Evolutionary conservation across 2,888 invertebrate genomes (phyloP), one percentile per base, ranked within the genome.

Genomic region (Melipona bicolor): DNA sequence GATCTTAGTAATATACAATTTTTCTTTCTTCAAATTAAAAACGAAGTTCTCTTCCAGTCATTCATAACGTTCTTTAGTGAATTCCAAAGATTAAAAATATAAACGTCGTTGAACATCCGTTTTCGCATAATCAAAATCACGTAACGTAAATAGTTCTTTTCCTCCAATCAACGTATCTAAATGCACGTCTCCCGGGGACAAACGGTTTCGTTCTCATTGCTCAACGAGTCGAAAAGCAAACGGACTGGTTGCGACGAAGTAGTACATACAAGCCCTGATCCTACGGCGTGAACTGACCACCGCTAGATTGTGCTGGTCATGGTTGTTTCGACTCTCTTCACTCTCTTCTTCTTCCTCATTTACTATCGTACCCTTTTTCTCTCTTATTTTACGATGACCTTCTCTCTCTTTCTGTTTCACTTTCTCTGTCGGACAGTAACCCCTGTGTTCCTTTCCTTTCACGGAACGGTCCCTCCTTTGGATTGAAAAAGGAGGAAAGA

Each of bases 301-400:
- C 91, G 90, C 89, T 91, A 92, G 88, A 90, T 94, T 94, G 93
- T 88, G 93, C 91, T 94, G 94, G 94, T 94, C 94, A 94, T 92
- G 94, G 92, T 86, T 86, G 85, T 88, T 87, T 82, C 88, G 81
- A 82, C 81, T 32, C 70, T 32, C 17, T 17, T 15, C 85, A 81
- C 73, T 76, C 72, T 69, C 81, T 85, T 79, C 77, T 78, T 79
- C 75, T 11, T 70, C 32, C 65, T 70, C 43, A 77, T 80, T 84
- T 72, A 83, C 77, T 71, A 71, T 80, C 72, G 77, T 73, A 27
- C 81, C 74, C 83, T 82, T 81, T 85, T 81, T 79, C 79, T 43
- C 59, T 27, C 43, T 43, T 43, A 59, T 59, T 61, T 54, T 21
- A 56, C 56, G 56, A 71, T 76, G 50, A 24, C 24, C 61, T 27